Percentiles rank a stretch among this genome's conserved stretches.
phyloP scores from a whole-genome alignment of 2,888 invertebrate genomes.

The Liodrosophila aerea region DNA sequence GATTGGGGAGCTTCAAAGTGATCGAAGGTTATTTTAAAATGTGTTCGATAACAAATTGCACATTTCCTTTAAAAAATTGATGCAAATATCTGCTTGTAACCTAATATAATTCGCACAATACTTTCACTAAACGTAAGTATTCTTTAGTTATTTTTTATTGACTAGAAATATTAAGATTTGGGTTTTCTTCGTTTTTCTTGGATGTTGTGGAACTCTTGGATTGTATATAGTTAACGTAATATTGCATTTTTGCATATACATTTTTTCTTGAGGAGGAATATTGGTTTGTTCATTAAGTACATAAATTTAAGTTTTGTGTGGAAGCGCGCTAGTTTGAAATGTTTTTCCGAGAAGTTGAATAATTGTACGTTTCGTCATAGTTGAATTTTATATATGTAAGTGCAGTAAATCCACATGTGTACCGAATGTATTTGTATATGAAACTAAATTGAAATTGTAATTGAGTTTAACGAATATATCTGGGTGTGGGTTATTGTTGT shows the following conservation, averaged over 20 bases:
- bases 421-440: slow-evolving; percentile 5
- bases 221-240: slow-evolving; percentile 39
- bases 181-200: slow-evolving; percentile 1
- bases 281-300: too few relatives aligned
- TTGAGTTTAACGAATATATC: not conserved
- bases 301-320: slow-evolving; percentile 28
- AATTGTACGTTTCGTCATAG: slow-evolving; percentile 56
- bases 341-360: slow-evolving; percentile 45
- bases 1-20: not conserved
- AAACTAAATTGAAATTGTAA: slow-evolving; percentile 13
- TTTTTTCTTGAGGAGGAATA: not conserved
- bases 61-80: slow-evolving; percentile 3
- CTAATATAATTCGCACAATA: not conserved
- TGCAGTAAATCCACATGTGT: slow-evolving; percentile 23
- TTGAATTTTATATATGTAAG: slow-evolving; percentile 11
- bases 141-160: not conserved
- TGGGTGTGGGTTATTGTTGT: too few relatives aligned
- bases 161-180: not conserved
- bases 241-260: too few relatives aligned
- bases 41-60: slow-evolving; percentile 22
- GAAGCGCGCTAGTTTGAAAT: slow-evolving; percentile 69
- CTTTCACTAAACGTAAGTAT: slow-evolving; percentile 1
- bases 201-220: slow-evolving; percentile 20
- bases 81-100: slow-evolving; percentile 1
- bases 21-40: slow-evolving; percentile 4